These are phyloP conservation scores for Cerceris rybyensis DNA, from an alignment of 2,888 invertebrate species.

Conservation along the genomic window DNA sequence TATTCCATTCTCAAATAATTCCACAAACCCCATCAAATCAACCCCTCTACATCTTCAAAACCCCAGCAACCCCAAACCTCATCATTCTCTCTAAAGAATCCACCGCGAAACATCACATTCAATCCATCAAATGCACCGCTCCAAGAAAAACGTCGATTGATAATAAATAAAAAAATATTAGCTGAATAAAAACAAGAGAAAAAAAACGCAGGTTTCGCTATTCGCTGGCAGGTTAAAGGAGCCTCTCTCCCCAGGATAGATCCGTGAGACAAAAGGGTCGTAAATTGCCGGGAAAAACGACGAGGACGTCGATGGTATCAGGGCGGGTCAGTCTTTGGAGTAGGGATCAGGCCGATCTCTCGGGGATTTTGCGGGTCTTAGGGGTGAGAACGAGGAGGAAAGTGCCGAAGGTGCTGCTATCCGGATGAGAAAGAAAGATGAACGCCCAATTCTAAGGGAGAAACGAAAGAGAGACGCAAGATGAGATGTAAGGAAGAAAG, in stretches of 20 bases:
- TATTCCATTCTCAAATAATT: no score
- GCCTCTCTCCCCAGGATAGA: constrained; percentile 33
- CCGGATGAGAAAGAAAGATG: constrained; percentile 8
- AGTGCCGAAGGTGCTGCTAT: constrained; percentile 7
- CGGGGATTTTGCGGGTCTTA: constrained; percentile 32
- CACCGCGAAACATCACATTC: no score
- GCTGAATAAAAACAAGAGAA: background rate
- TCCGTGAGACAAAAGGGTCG: constrained; percentile 67
- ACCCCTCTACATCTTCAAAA: no score
- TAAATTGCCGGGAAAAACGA: constrained; percentile 64
- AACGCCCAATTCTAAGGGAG: constrained; percentile 10
- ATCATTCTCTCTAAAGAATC: no score
- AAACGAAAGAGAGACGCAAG: background rate
- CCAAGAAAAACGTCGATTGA: no score
- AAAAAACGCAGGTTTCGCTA: constrained; percentile 5
- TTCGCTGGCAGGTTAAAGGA: constrained; percentile 6
- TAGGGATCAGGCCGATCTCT: constrained; percentile 35
- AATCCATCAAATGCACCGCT: no score
- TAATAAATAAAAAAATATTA: no score
- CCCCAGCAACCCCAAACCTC: no score
- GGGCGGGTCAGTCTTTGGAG: constrained; percentile 27
- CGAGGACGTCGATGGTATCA: constrained; percentile 63
- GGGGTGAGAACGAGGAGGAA: constrained; percentile 5
- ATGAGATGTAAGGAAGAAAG: background rate
- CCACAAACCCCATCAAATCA: no score